A percentile compares a stretch with the other conserved stretches of the same genome.
phyloP scores from a whole-genome alignment of 2,113 vertebrate species.

The Ahaetulla prasina region DNA sequence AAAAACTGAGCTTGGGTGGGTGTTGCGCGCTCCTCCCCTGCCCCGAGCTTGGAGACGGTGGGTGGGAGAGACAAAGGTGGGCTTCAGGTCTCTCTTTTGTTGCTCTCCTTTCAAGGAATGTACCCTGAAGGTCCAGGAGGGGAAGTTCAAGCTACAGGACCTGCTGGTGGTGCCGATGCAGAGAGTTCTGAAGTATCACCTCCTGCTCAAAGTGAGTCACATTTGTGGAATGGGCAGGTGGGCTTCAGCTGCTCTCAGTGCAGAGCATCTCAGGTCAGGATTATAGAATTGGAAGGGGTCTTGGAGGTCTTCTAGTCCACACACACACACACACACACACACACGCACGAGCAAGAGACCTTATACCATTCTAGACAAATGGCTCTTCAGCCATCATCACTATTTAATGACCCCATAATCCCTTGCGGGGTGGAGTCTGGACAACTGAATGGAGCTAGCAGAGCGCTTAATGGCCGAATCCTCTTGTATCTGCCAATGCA shows the following conservation, averaged over 20 bases:
- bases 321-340: too few relatives aligned
- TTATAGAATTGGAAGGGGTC: neutral
- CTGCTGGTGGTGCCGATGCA: slow-evolving; percentile 97
- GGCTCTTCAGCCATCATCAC: neutral
- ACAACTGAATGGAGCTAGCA: too few relatives aligned
- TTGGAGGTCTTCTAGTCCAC: neutral
- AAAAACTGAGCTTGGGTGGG: too few relatives aligned
- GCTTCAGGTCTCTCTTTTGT: neutral
- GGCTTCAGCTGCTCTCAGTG: neutral
- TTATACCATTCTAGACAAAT: neutral
- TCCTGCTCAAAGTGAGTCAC: slow-evolving; percentile 86
- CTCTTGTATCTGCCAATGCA: too few relatives aligned
- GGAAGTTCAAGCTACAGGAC: slow-evolving; percentile 96
- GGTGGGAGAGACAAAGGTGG: neutral
- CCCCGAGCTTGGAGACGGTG: too few relatives aligned
- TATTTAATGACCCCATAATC: too few relatives aligned
- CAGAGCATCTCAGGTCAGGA: neutral
- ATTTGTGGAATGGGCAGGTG: neutral
- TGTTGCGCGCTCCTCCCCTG: too few relatives aligned
- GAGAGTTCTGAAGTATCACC: slow-evolving; percentile 93
- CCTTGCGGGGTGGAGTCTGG: too few relatives aligned
- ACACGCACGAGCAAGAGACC: neutral
- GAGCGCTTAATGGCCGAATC: too few relatives aligned
- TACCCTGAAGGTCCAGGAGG: slow-evolving; percentile 91
- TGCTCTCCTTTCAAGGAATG: slow-evolving; percentile 78